phyloP scores from a whole-genome alignment of 2,888 invertebrate species.

The Sarcophaga carnaria region DNA sequence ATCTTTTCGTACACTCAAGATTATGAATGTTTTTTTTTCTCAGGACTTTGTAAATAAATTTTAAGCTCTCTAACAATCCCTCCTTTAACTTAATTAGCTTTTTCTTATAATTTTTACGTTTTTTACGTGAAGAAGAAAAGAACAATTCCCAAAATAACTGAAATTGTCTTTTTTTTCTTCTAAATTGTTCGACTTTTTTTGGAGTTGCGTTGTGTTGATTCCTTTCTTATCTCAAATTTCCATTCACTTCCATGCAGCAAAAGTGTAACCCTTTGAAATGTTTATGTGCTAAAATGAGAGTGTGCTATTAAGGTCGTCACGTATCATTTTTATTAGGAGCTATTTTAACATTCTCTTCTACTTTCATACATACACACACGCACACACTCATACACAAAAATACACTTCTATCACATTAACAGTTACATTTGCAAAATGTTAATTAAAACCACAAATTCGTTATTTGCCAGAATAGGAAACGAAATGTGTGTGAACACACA shows the following conservation, averaged over 20 bases:
- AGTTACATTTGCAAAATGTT: constrained; percentile 18
- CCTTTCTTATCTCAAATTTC: constrained; percentile 10
- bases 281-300: not conserved
- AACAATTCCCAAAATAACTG: not conserved
- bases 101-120: too few relatives aligned
- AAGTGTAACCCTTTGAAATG: too few relatives aligned
- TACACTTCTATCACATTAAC: constrained; percentile 6
- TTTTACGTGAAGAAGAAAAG: too few relatives aligned
- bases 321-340: not conserved
- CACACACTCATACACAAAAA: not conserved
- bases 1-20: too few relatives aligned
- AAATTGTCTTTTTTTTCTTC: not conserved
- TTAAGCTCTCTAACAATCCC: too few relatives aligned
- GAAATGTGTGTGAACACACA: not conserved
- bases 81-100: too few relatives aligned
- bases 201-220: not conserved
- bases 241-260: not conserved
- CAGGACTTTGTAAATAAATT: too few relatives aligned
- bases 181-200: not conserved
- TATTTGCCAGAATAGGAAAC: not conserved
- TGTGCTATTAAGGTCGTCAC: not conserved
- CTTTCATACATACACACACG: not conserved
- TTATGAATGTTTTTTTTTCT: too few relatives aligned
- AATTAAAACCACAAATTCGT: constrained; percentile 29
- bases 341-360: not conserved